These are phyloP conservation scores for Parazoanthus atlanticus DNA, from an alignment of 92 coral and sea anemone genomes.

Conservation along the genomic window DNA sequence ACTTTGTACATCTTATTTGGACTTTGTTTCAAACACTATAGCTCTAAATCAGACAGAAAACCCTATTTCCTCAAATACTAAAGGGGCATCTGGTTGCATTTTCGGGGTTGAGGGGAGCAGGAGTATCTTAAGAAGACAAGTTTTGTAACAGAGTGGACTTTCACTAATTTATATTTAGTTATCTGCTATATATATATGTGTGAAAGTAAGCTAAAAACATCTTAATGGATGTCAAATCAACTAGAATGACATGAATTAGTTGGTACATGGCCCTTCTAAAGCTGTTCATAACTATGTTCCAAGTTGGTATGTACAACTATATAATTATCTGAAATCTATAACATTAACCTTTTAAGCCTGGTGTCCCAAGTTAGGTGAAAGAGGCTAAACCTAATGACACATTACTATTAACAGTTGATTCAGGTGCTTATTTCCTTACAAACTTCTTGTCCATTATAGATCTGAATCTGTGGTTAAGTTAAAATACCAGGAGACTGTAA, in stretches of 20 bases:
- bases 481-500: too few species aligned
- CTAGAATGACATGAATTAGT: neutral
- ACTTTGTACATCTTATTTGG: too few species aligned
- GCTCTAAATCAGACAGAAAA: too few species aligned
- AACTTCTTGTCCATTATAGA: too few species aligned
- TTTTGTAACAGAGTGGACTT: neutral
- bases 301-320: neutral
- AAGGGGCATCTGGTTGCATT: neutral
- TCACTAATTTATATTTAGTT: neutral
- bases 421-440: too few species aligned
- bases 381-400: too few species aligned
- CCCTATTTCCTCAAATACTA: too few species aligned
- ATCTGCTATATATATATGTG: neutral
- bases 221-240: too few species aligned
- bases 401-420: too few species aligned
- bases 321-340: neutral
- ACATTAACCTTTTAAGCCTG: neutral
- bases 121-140: neutral
- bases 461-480: too few species aligned
- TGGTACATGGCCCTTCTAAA: slow-evolving; percentile 8
- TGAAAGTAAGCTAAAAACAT: slow-evolving; percentile 8
- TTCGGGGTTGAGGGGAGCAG: slow-evolving; percentile 8
- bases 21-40: too few species aligned
- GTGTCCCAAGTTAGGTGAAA: neutral
- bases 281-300: neutral